phyloP scores from a whole-genome alignment of 2,797 vertebrate species.

The Acanthurus tractus region DNA sequence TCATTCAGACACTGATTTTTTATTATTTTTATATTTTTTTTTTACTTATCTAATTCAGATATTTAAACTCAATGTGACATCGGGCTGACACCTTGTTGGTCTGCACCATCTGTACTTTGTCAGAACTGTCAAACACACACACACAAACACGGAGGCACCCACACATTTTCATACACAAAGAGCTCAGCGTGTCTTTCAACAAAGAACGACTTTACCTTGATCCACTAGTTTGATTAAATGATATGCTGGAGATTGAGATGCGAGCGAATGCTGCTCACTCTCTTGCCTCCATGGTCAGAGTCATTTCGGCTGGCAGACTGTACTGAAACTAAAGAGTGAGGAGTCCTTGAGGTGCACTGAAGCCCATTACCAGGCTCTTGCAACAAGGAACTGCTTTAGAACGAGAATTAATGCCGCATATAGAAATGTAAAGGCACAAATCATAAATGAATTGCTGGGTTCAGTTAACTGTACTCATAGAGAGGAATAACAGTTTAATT shows the following conservation, averaged over 20 bases:
- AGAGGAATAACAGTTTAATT: conserved; percentile 33
- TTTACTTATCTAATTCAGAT: conserved; percentile 14
- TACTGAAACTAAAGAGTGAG: conserved; percentile 49
- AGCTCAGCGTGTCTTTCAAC: conserved; percentile 22
- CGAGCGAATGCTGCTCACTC: conserved; percentile 58
- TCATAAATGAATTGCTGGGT: conserved; percentile 28
- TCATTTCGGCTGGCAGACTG: conserved; percentile 59
- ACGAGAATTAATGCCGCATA: conserved; percentile 44
- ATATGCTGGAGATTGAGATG: conserved; percentile 58
- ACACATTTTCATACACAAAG: conserved; percentile 1
- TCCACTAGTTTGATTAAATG: conserved; percentile 66
- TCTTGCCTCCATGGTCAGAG: conserved; percentile 49
- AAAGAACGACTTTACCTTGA: conserved; percentile 66
- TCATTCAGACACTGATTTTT: neutral
- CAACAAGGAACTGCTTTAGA: conserved; percentile 55
- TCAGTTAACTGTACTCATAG: neutral
- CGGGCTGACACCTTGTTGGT: neutral
- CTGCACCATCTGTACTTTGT: neutral
- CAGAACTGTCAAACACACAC: neutral
- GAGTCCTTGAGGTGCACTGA: conserved; percentile 68
- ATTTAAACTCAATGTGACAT: conserved; percentile 25
- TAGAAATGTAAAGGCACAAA: conserved; percentile 38
- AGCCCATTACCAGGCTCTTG: conserved; percentile 60
- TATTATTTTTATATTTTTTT: neutral
- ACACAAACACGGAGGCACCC: neutral